phyloP scores from a whole-genome alignment of 2,113 vertebrate species.

The Aviceda subcristata region DNA sequence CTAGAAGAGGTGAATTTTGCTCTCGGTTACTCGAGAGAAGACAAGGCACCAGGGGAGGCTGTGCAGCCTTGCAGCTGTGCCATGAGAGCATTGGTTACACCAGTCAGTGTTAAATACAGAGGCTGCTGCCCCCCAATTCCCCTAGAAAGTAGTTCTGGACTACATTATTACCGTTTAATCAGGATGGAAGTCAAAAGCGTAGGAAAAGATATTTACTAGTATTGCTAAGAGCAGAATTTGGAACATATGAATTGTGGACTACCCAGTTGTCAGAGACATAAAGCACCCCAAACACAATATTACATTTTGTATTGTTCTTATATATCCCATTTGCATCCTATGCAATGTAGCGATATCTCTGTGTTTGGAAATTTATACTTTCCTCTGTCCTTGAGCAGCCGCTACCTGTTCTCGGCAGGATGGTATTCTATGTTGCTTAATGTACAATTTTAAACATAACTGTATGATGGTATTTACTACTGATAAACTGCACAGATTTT shows the following conservation, averaged over 20 bases:
- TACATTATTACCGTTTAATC: neutral
- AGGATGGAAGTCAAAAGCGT: neutral
- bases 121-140: neutral
- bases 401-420: neutral
- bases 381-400: neutral
- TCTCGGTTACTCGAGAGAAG: neutral
- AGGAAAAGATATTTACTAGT: neutral
- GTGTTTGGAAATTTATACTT: neutral
- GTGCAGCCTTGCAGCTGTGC: neutral
- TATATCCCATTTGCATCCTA: neutral
- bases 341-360: neutral
- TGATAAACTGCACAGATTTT: neutral
- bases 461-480: neutral
- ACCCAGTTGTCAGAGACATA: neutral
- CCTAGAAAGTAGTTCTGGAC: neutral
- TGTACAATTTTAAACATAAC: neutral
- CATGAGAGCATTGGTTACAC: neutral
- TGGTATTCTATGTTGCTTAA: neutral
- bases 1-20: neutral
- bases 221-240: neutral
- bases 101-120: neutral
- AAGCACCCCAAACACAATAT: neutral
- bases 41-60: neutral
- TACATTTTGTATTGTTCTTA: neutral
- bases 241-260: neutral